phyloP scores from a whole-genome alignment of 2,797 vertebrate genomes.

The Anabas testudineus region DNA sequence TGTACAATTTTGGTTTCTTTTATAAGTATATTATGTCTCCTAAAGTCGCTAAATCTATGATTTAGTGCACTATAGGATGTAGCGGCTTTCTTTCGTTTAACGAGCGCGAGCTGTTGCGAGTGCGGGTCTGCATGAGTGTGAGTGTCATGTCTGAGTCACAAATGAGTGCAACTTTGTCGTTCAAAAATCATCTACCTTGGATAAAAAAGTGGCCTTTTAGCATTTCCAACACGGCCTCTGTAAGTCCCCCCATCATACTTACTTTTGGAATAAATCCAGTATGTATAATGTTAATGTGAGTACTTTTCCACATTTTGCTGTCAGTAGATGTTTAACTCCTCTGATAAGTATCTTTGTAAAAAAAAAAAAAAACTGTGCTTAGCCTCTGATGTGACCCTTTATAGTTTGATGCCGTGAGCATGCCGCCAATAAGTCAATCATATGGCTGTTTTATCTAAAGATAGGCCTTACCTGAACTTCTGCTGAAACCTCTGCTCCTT shows the following conservation, averaged over 20 bases:
- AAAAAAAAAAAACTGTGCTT: conserved; percentile 61
- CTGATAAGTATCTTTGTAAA: conserved; percentile 57
- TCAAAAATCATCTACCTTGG: conserved; percentile 75
- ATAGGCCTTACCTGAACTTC: conserved; percentile 52
- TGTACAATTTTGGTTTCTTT: conserved; percentile 67
- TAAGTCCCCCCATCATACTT: conserved; percentile 60
- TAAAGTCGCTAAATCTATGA: conserved; percentile 72
- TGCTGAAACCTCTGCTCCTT: conserved; percentile 23
- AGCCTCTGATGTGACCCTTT: conserved; percentile 62
- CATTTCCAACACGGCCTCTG: conserved; percentile 72
- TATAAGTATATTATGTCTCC: conserved; percentile 62
- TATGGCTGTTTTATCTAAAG: conserved; percentile 60
- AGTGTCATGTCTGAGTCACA: conserved; percentile 47
- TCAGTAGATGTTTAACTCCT: conserved; percentile 69
- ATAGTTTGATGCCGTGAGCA: conserved; percentile 68
- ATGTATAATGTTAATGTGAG: conserved; percentile 56
- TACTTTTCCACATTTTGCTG: conserved; percentile 58
- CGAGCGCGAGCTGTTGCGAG: conserved; percentile 54
- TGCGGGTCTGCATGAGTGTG: conserved; percentile 57
- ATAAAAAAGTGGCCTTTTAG: conserved; percentile 83
- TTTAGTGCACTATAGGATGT: conserved; percentile 72
- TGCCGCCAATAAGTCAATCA: conserved; percentile 71
- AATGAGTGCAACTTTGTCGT: conserved; percentile 59
- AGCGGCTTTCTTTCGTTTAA: conserved; percentile 67
- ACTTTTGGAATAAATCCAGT: conserved; percentile 58